phyloP scores from a whole-genome alignment of 2,113 vertebrate genomes.

The human (Homo sapiens) region GRCh38 chr4:86491001-86491500 shows the following conservation, averaged over 20 bases:
- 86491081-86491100: not conserved
- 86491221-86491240: not conserved
- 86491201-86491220: not conserved
- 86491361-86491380: not conserved
- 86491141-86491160: not conserved
- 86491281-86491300: not conserved
- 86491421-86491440: not conserved
- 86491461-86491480: not conserved
- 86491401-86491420: not conserved
- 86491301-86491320: rapidly evolving
- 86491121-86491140: not conserved
- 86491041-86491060: not conserved
- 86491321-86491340: not conserved
- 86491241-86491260: not conserved
- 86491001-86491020: not conserved
- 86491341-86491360: not conserved
- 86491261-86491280: not conserved
- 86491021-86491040: not conserved
- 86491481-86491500: not conserved
- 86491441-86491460: not conserved
- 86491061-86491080: not conserved
- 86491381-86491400: not conserved
- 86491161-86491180: not conserved
- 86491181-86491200: not conserved
- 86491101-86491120: not conserved